A percentile compares a stretch with the other conserved stretches of the same genome.
Evolutionary conservation across 2,113 vertebrate genomes (phyloP).

Genomic region (Silurus asotus): DNA sequence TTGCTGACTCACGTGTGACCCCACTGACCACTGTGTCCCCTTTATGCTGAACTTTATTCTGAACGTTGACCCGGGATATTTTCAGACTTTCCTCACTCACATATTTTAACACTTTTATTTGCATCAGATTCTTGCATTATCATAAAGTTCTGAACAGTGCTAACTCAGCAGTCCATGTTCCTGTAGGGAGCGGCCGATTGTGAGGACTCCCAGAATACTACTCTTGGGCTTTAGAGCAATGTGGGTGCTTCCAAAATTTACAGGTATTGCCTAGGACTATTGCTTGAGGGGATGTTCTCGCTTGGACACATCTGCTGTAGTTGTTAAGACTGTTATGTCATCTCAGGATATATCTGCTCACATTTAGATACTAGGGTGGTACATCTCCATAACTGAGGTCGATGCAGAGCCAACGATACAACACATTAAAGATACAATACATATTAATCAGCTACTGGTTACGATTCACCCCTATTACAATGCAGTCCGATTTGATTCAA

Average conservation of each 20-base stretch:
- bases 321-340: neutral
- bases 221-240: neutral
- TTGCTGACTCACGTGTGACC: neutral
- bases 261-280: neutral
- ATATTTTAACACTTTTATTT: conserved; percentile 4
- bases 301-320: neutral
- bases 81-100: neutral
- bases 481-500: too few species aligned
- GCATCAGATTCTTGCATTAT: neutral
- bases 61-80: neutral
- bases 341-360: neutral
- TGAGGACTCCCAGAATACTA: neutral
- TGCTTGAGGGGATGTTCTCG: neutral
- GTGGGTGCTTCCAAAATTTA: neutral
- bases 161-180: neutral
- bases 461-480: too few species aligned
- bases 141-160: neutral
- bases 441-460: too few species aligned
- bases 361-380: neutral
- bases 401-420: too few species aligned
- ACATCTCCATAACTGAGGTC: too few species aligned
- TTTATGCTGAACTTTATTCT: conserved; percentile 2
- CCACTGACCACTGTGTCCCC: neutral
- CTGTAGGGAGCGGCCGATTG: neutral
- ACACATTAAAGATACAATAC: too few species aligned